Base-by-base conservation (phyloP, 2,888 invertebrate genomes). In the Thalpophila matura region DNA sequence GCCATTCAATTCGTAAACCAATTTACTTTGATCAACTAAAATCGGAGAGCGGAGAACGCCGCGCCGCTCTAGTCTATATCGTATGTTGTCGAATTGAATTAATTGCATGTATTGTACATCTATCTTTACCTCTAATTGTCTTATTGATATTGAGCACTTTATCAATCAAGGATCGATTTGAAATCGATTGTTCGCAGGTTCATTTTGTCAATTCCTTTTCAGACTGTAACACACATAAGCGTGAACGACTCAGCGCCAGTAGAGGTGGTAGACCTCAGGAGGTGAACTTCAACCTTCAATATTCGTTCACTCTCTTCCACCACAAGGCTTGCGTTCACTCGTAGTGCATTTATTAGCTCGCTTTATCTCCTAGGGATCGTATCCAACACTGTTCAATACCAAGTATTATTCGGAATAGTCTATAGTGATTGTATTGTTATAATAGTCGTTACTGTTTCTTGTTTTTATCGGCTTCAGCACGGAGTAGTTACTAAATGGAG, bases 181-280 rank as follows among this genome's bases (percentile, higher is more conserved):
- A n/a, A n/a, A n/a, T n/a, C n/a, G n/a, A n/a, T n/a, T n/a, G n/a
- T n/a, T n/a, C n/a, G n/a, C n/a, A n/a, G n/a, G 7, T 16, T 29
- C 1, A 65, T 42, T 18, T 7, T 7, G 18, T 45, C 29, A 51
- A 63, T 65, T 62, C 10, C 38, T 78, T 96, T 95, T 26, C 95
- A 97, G 97, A 96, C 96, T 64, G 97, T 97, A 7, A 95, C 96
- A 49, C 98, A 98, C 86, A 96, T 97, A 64, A 95, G 95, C 66
- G 86, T 97, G 68, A 97, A 97, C 81, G 90, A 96, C 26, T 88
- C 92, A 6, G 95, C 96, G 29, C 91, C 95, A 7, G 94, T 98
- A 18, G 96, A 97, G 86, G 96, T 98, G 59, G 96, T 97, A 40
- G 98, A 98, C 87, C 95, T 98, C 45, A 95, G 97, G 85, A 96